These are phyloP conservation scores for Cyprinodon diabolis DNA, from an alignment of 2,797 vertebrate species.

Conservation along the genomic window DNA sequence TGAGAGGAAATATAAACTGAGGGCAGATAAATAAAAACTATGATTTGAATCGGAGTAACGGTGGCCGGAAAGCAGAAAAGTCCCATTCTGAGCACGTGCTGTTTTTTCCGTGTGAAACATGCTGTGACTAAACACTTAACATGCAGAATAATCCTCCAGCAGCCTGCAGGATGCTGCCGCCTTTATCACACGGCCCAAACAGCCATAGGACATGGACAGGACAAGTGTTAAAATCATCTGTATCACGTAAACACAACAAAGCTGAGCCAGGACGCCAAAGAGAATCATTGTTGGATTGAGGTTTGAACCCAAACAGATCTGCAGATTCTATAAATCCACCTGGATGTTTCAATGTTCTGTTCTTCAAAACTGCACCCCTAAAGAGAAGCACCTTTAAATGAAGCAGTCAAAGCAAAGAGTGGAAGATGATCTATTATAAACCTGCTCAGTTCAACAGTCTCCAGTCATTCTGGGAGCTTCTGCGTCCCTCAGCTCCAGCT, in stretches of 20 bases:
- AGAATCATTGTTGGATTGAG: no score
- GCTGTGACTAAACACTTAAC: slow-evolving; percentile 25
- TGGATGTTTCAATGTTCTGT: neutral
- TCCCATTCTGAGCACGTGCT: slow-evolving; percentile 7
- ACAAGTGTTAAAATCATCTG: neutral
- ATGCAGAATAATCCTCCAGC: slow-evolving; percentile 24
- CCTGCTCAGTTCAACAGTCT: no score
- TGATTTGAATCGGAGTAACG: neutral
- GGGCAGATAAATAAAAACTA: no score
- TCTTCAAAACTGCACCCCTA: no score
- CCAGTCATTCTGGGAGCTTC: no score
- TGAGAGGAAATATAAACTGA: neutral
- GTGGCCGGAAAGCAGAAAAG: neutral
- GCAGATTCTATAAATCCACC: neutral
- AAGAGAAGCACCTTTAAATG: no score
- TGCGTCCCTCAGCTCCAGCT: no score
- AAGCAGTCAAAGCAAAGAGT: no score
- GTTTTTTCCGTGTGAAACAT: slow-evolving; percentile 23
- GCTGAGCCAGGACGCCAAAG: neutral
- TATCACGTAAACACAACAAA: neutral
- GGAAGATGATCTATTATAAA: no score
- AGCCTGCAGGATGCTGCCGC: slow-evolving; percentile 7
- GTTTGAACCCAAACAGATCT: no score
- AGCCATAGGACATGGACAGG: neutral
- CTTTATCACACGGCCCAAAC: neutral